These are phyloP conservation scores for Leucozona laternaria DNA, from an alignment of 2,888 invertebrate genomes.

Conservation along the genomic window DNA sequence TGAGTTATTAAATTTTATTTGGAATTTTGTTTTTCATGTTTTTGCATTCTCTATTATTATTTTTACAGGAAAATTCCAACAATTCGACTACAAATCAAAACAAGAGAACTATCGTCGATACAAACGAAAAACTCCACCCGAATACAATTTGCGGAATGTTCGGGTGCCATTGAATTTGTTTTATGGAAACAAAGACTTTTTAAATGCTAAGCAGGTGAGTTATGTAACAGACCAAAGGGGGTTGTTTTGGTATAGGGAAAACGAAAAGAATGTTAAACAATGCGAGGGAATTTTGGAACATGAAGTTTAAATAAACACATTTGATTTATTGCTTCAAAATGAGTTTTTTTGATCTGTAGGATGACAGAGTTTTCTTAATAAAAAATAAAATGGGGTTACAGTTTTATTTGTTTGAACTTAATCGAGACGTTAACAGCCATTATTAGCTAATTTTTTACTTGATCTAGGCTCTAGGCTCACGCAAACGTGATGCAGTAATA, in stretches of 20 bases:
- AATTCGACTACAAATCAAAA: conserved; percentile 80
- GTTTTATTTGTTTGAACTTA: too few relatives aligned
- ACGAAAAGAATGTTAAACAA: conserved; percentile 9
- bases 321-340: conserved; percentile 1
- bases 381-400: not conserved
- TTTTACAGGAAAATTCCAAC: conserved; percentile 80
- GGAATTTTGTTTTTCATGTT: conserved; percentile 20
- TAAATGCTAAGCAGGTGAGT: conserved; percentile 78
- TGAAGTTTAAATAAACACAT: conserved; percentile 14
- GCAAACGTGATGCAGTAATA: too few relatives aligned
- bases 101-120: conserved; percentile 79
- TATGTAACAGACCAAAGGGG: not conserved
- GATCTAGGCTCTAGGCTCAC: too few relatives aligned
- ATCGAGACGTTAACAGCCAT: too few relatives aligned
- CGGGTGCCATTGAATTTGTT: conserved; percentile 80
- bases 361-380: not conserved
- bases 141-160: conserved; percentile 80
- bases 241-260: not conserved
- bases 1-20: conserved; percentile 74
- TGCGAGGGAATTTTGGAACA: conserved; percentile 3
- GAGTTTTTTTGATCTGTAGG: not conserved
- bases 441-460: too few relatives aligned
- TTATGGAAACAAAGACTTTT: conserved; percentile 80
- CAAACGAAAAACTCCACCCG: conserved; percentile 79
- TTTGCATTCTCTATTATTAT: not conserved